Base-by-base conservation (phyloP, 2,797 vertebrate species). In the Threskiornis aethiopicus region DNA sequence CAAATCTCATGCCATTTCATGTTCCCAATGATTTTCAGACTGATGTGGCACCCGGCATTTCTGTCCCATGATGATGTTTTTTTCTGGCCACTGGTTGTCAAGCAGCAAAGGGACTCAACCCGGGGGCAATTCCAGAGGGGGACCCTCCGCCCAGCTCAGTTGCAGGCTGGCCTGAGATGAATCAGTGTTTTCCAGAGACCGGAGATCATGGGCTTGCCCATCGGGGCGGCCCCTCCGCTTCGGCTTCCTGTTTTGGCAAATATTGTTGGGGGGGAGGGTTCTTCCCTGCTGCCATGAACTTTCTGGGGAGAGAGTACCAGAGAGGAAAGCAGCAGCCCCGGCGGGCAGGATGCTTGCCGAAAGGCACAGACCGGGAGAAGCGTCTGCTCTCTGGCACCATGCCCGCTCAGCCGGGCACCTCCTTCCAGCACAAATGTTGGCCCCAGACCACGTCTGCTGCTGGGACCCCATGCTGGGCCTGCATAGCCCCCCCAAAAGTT, bases 171-270 rank as follows among this genome's bases (percentile, higher is more conserved):
- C 35, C 18, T 67, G 84, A 87, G 35, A 55, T 52, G 14, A 92
- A 35, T 70, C 55, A 29, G 20, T 55, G 55, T 64, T 93, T 94
- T 70, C 55, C 39, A 47, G 77, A 52, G 69, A 64, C 41, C 0
- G 1, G 51, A 91, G 8, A 52, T 52, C 52, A 35, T 35, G 85
- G 44, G 29, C 51, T 87, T 96, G 47, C 33, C 61, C 37, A 16
- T 22, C 2, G 5, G 46, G 70, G 70, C 0, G 5, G 46, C 51
- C 47, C 24, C 41, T 83, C 71, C 2, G 3, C 18, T 79, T 65
- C 86, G 65, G 71, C 31, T 92, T 96, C 84, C 93, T 90, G 77
- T 81, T 86, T 58, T 84, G 70, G 73, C 73, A 82, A 66, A 62
- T 19, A 10, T 15, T 67, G 44, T 39, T 47, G 11, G 5, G 7